phyloP scores from a whole-genome alignment of 1,140 invertebrate genomes.

The Trichogramma pretiosum region DNA sequence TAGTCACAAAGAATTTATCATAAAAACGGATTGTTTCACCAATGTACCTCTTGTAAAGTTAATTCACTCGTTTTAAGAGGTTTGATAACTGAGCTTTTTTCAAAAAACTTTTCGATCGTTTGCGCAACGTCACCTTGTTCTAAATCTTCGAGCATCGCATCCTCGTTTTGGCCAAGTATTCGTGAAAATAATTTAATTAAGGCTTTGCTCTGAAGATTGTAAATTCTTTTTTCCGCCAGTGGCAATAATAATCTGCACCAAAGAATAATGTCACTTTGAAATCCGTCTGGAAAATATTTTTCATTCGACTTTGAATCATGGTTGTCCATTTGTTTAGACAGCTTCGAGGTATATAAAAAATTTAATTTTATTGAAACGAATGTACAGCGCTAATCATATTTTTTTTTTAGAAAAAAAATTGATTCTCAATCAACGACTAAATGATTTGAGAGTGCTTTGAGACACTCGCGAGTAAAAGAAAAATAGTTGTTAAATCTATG shows the following conservation, averaged over 20 bases:
- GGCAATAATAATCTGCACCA: constrained; percentile 82
- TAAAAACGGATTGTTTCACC: neutral
- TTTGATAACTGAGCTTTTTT: constrained; percentile 51
- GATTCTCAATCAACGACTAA: too few relatives aligned
- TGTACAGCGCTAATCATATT: too few relatives aligned
- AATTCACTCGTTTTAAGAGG: constrained; percentile 63
- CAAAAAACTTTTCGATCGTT: constrained; percentile 75
- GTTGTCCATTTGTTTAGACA: neutral
- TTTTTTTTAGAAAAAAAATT: too few relatives aligned
- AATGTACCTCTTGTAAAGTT: constrained; percentile 63
- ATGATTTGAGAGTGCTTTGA: too few relatives aligned
- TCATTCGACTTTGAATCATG: neutral
- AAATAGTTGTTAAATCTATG: too few relatives aligned
- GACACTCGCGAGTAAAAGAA: neutral
- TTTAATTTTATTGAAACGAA: too few relatives aligned
- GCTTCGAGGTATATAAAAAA: too few relatives aligned
- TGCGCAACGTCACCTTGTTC: constrained; percentile 85
- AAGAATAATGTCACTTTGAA: constrained; percentile 68
- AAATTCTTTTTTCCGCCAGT: constrained; percentile 70
- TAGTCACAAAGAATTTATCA: too few relatives aligned
- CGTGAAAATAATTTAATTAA: constrained; percentile 80
- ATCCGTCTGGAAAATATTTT: constrained; percentile 46
- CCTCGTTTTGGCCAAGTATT: constrained; percentile 63
- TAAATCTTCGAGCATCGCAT: constrained; percentile 76
- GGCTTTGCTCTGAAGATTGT: constrained; percentile 88